Evolutionary conservation across 2,113 vertebrate genomes (phyloP).

Genomic region (Ginglymostoma cirratum): DNA sequence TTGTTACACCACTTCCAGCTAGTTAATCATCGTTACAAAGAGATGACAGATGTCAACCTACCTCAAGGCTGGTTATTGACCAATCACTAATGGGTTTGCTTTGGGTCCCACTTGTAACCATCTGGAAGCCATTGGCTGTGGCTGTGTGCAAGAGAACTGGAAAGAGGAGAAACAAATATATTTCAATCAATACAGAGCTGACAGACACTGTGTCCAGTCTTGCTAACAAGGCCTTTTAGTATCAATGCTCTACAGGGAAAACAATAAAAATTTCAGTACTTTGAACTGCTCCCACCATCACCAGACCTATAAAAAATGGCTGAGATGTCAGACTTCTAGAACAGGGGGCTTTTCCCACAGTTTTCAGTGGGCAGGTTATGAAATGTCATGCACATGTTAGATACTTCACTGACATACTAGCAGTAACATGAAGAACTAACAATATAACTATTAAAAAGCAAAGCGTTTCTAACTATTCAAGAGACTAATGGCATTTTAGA

Average conservation of each 20-base stretch:
- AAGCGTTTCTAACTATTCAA: not conserved
- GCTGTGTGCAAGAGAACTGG: slow-evolving; percentile 87
- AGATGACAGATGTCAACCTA: slow-evolving; percentile 50
- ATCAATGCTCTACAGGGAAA: not conserved
- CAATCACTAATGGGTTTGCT: slow-evolving; percentile 94
- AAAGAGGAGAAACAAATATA: not conserved
- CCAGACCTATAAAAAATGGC: not conserved
- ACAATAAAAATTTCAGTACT: not conserved
- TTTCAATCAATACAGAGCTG: not conserved
- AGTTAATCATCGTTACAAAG: too few species aligned
- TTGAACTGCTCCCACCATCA: not conserved
- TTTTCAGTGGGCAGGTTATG: not conserved
- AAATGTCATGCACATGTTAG: not conserved
- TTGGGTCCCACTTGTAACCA: slow-evolving; percentile 94
- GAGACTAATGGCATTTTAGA: not conserved
- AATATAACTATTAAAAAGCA: not conserved
- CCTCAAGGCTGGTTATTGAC: slow-evolving; percentile 95
- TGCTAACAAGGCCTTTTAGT: not conserved
- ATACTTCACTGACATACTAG: not conserved
- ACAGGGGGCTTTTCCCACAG: not conserved
- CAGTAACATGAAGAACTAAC: not conserved
- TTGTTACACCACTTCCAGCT: not conserved
- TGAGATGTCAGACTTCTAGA: not conserved
- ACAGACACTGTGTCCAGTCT: not conserved
- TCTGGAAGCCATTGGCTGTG: slow-evolving; percentile 96